Percentiles rank a stretch among this genome's conserved stretches.
phyloP scores from a whole-genome alignment of 2,888 invertebrate genomes.

The Plemyria rubiginata region DNA sequence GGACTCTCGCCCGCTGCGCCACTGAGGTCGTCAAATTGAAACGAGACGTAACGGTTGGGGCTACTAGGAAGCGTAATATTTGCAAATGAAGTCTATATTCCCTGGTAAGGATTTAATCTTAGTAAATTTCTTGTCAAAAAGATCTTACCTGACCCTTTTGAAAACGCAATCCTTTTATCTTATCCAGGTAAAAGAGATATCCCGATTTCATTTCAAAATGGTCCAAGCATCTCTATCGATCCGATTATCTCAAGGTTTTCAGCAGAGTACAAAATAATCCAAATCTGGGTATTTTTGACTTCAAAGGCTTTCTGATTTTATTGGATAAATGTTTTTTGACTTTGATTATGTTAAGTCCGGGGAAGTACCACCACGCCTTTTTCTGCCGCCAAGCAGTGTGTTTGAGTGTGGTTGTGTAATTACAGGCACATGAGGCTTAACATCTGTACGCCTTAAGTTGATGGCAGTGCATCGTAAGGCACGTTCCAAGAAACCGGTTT shows the following conservation, averaged over 20 bases:
- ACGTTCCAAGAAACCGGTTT: too few relatives aligned
- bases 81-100: not conserved
- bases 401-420: too few relatives aligned
- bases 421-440: too few relatives aligned
- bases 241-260: slow-evolving; percentile 11
- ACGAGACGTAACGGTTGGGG: too few relatives aligned
- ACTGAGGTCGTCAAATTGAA: too few relatives aligned
- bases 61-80: not conserved
- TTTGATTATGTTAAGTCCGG: too few relatives aligned
- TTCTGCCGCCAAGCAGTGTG: too few relatives aligned
- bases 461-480: too few relatives aligned
- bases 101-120: slow-evolving; percentile 2
- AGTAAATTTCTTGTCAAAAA: slow-evolving; percentile 7
- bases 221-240: slow-evolving; percentile 12
- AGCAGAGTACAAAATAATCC: slow-evolving; percentile 15
- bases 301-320: not conserved
- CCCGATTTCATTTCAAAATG: slow-evolving; percentile 16
- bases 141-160: slow-evolving; percentile 10
- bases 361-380: too few relatives aligned
- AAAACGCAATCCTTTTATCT: slow-evolving; percentile 16
- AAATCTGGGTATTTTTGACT: slow-evolving; percentile 9
- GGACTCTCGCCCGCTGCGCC: too few relatives aligned
- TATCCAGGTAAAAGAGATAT: slow-evolving; percentile 12
- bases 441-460: too few relatives aligned
- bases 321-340: not conserved